Evolutionary conservation across 2,888 invertebrate species (phyloP), one percentile per base, ranked within the genome.

Genomic region (Lissocephala sabroskyi): DNA sequence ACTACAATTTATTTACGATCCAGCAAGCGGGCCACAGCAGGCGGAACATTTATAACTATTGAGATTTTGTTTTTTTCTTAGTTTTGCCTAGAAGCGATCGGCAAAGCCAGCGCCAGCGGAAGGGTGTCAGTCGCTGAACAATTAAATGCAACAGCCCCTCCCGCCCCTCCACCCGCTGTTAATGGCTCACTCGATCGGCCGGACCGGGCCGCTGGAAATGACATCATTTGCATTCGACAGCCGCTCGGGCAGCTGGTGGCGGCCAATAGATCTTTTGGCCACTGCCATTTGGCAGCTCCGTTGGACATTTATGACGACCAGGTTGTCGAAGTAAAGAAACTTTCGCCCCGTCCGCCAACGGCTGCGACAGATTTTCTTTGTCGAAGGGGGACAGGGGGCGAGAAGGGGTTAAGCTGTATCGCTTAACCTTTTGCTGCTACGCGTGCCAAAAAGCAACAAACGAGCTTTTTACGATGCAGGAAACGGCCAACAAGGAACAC

Each of bases 371-470:
- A 37, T 37, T 37, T 23, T 3, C 30, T n/a, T 11, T 30, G 33
- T n/a, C 33, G 6, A 39, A 39, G 14, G 9, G 16, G 18, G 10
- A 37, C 16, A 10, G 17, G 37, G 10, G 17, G 14, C 19, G 37
- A 18, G n/a, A n/a, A 37, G 40, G 52, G 75, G 71, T 75, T 68
- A 71, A 75, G 56, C 60, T 61, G 74, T 35, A 36, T 65, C 67
- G 57, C 68, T 68, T 68, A 68, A 68, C 68, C 68, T 68, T 66
- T 56, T 17, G 49, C 54, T 75, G 56, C 56, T 76, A 79, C 71
- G 71, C 71, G 71, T 71, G 71, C 71, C 71, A 71, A 78, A 78
- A 58, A 65, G 65, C 71, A 67, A 75, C 78, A 75, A 78, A 71
- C 78, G 75, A 75, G 74, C 70, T 62, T 65, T 68, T 73, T 68